Conservation (phyloP, 2,888 invertebrate species). For the Dicranocentrus wangi region DNA sequence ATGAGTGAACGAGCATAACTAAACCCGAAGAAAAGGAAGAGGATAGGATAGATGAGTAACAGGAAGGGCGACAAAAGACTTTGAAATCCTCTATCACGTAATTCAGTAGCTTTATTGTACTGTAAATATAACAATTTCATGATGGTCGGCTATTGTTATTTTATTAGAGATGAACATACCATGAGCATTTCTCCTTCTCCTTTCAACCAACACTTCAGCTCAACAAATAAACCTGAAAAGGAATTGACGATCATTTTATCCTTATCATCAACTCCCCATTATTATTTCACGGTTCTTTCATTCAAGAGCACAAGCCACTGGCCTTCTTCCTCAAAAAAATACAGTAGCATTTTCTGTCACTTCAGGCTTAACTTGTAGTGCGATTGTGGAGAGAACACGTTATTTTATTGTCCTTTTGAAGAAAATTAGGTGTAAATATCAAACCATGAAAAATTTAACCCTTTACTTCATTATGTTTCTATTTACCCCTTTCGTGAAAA, state of each 20-base stretch:
- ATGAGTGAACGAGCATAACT: neutral
- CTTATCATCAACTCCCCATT: neutral
- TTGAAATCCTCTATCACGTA: conserved; percentile 16
- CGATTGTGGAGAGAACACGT: neutral
- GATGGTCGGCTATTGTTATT: conserved; percentile 2
- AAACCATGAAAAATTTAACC: conserved; percentile 1
- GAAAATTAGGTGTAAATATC: neutral
- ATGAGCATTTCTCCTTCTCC: neutral
- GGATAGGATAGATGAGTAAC: neutral
- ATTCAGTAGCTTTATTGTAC: conserved; percentile 10
- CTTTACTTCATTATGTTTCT: neutral
- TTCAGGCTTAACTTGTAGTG: neutral
- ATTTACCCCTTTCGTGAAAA: neutral
- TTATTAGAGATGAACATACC: neutral
- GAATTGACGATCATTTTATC: neutral
- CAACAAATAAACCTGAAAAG: neutral
- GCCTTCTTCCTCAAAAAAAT: neutral
- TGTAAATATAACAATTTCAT: conserved; percentile 13
- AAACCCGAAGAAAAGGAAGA: neutral
- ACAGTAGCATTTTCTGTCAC: neutral
- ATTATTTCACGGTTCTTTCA: neutral
- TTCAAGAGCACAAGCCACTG: conserved; percentile 20
- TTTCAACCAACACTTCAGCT: neutral
- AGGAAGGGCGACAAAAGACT: conserved; percentile 10
- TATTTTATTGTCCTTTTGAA: neutral